Percentiles rank a stretch among this genome's conserved stretches.
Conservation (phyloP, 2,113 vertebrate species). For the Heloderma charlesbogerti region DNA sequence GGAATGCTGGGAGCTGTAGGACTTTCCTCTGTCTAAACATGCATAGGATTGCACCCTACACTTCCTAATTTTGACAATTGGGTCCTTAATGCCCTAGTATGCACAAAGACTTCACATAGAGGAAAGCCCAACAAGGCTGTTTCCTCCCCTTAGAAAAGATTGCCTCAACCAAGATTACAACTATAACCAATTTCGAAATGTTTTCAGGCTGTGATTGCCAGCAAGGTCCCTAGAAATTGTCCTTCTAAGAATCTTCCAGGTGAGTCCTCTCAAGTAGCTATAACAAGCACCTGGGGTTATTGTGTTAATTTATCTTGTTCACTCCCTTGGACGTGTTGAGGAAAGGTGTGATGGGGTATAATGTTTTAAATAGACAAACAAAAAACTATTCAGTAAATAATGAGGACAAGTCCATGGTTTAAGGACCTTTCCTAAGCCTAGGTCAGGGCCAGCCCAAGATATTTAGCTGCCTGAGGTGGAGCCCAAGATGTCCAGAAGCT, state of each 20-base stretch:
- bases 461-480: too few species aligned
- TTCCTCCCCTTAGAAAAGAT: background rate
- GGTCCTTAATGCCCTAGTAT: too few species aligned
- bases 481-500: too few species aligned
- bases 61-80: background rate
- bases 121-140: background rate
- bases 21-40: too few species aligned
- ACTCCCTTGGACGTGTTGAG: background rate
- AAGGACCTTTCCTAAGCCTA: too few species aligned
- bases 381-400: background rate
- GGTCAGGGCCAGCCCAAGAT: too few species aligned
- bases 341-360: background rate
- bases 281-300: background rate
- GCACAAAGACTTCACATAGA: too few species aligned
- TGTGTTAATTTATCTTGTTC: background rate
- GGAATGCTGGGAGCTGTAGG: too few species aligned
- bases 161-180: background rate
- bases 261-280: background rate
- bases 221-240: background rate
- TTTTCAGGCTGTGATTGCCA: background rate
- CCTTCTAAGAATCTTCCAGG: background rate
- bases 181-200: background rate
- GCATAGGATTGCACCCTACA: too few species aligned
- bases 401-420: too few species aligned
- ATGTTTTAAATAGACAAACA: background rate